Evolutionary conservation across 2,797 vertebrate genomes (phyloP).

Genomic region (Hypotaenidia okinawae): DNA sequence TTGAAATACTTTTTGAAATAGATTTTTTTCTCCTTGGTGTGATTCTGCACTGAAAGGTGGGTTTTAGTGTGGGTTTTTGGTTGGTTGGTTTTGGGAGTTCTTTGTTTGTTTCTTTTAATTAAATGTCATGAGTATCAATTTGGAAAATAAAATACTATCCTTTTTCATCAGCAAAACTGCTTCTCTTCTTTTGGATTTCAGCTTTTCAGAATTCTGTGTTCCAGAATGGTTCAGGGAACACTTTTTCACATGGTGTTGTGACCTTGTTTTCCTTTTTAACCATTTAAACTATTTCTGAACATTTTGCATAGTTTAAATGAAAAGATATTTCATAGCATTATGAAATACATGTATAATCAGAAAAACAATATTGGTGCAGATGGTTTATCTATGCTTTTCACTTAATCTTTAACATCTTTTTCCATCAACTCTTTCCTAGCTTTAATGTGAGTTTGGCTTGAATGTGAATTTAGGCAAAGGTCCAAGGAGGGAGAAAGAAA

Average conservation of each 20-base stretch:
- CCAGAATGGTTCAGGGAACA: neutral
- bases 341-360: neutral
- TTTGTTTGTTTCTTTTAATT: neutral
- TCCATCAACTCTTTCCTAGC: neutral
- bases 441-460: neutral
- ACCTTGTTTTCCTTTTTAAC: neutral
- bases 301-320: neutral
- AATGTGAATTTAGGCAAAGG: neutral
- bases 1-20: neutral
- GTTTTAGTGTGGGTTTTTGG: fast-evolving
- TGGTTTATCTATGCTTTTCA: neutral
- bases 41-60: neutral
- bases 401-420: neutral
- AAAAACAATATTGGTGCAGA: neutral
- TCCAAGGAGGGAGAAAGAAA: neutral
- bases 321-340: neutral
- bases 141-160: neutral
- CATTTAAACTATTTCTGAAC: neutral
- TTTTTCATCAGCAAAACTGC: neutral
- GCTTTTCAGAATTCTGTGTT: neutral
- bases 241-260: neutral
- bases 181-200: neutral
- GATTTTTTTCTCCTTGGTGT: neutral
- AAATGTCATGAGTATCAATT: neutral
- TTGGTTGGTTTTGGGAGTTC: no score